These are phyloP conservation scores for Sciurus vulgaris DNA, from an alignment of 2,797 vertebrate species.

Conservation along the genomic window DNA sequence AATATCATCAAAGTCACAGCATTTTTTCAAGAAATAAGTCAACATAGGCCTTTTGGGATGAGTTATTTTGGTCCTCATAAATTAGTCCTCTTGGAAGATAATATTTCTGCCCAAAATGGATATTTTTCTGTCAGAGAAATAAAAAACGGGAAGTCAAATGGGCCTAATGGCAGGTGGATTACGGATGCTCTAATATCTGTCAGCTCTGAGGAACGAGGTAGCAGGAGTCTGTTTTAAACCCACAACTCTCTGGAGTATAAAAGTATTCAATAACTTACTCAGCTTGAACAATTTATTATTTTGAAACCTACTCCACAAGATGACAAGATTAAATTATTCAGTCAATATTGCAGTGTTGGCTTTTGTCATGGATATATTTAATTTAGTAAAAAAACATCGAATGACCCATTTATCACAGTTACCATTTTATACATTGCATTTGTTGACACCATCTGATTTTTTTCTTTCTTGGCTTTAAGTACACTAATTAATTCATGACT, in stretches of 20 bases:
- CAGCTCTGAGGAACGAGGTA: conserved; percentile 78
- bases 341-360: conserved; percentile 82
- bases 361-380: conserved; percentile 82
- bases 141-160: conserved; percentile 60
- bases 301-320: conserved; percentile 84
- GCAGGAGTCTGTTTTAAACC: conserved; percentile 78
- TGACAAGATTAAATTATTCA: conserved; percentile 86
- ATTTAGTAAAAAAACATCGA: conserved; percentile 81
- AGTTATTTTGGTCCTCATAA: conserved; percentile 61
- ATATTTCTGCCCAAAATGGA: conserved; percentile 70
- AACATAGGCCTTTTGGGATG: background rate
- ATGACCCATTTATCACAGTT: conserved; percentile 82
- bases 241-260: conserved; percentile 78
- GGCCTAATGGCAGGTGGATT: conserved; percentile 75
- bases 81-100: conserved; percentile 73
- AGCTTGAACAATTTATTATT: conserved; percentile 86
- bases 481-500: conserved; percentile 82
- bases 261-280: conserved; percentile 82
- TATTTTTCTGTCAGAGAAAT: conserved; percentile 55
- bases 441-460: conserved; percentile 66
- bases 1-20: conserved; percentile 28
- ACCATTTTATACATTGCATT: conserved; percentile 71
- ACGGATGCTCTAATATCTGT: conserved; percentile 79
- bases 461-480: conserved; percentile 71
- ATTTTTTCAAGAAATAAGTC: conserved; percentile 54